Conservation (phyloP, 2,888 invertebrate genomes). For the Hermodice carunculata region DNA sequence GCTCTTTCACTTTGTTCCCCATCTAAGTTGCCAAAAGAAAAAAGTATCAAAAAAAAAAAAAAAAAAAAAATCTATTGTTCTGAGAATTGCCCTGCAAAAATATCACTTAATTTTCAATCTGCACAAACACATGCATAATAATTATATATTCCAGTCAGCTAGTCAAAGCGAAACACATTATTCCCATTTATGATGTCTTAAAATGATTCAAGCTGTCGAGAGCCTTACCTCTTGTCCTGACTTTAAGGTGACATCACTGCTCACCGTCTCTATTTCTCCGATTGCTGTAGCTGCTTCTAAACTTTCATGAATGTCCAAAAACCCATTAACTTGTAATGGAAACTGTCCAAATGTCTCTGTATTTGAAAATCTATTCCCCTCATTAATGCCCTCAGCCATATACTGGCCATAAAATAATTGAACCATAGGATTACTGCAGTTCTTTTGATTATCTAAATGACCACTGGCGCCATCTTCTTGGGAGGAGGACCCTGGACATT, state of each 20-base stretch:
- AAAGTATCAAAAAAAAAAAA: not conserved
- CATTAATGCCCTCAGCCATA: constrained; percentile 67
- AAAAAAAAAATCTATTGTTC: no score
- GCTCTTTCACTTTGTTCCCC: no score
- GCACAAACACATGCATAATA: no score
- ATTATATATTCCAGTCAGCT: no score
- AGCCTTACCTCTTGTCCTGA: constrained; percentile 68
- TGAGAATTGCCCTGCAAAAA: not conserved
- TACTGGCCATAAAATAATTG: constrained; percentile 71
- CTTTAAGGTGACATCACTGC: constrained; percentile 59
- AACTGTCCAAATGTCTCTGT: constrained; percentile 71
- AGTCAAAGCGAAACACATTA: no score
- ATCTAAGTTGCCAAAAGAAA: not conserved
- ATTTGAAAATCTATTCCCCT: constrained; percentile 67
- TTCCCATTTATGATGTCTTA: not conserved
- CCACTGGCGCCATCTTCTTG: not conserved
- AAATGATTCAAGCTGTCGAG: not conserved
- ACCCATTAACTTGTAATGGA: constrained; percentile 70
- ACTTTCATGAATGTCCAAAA: constrained; percentile 70
- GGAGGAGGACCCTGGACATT: not conserved
- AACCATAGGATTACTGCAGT: constrained; percentile 67
- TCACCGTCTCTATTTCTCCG: constrained; percentile 67
- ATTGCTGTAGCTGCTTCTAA: constrained; percentile 70
- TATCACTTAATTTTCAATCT: no score
- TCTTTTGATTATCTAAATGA: not conserved